Evolutionary conservation across 2,113 vertebrate genomes (phyloP).

Genomic region (Chamaetylas fuelleborni): DNA sequence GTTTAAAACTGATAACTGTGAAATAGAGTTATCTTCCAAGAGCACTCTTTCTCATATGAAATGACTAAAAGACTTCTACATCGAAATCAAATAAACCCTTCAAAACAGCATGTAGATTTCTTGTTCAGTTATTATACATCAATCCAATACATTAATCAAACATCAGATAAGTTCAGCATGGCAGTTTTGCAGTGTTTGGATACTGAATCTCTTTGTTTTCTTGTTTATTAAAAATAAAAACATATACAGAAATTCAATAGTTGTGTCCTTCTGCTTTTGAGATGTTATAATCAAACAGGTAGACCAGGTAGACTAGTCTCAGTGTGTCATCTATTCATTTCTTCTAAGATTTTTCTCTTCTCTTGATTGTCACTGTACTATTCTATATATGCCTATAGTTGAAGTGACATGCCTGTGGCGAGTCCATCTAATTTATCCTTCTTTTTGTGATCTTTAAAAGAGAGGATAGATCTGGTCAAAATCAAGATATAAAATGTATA

Average conservation of each 20-base stretch:
- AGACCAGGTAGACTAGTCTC: not conserved
- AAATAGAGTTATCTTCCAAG: conserved; percentile 32
- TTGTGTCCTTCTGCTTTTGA: not conserved
- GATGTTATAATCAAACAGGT: not conserved
- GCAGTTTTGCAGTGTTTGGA: not conserved
- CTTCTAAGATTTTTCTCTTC: not conserved
- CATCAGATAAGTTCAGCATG: not conserved
- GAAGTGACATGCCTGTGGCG: not conserved
- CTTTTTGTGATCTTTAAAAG: not conserved
- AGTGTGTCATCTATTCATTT: not conserved
- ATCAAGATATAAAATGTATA: not conserved
- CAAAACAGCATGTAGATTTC: not conserved
- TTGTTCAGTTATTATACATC: not conserved
- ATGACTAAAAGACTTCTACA: not conserved
- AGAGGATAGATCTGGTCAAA: not conserved
- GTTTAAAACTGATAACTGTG: conserved; percentile 35
- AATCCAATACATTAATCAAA: not conserved
- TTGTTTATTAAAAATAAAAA: not conserved
- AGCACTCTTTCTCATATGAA: not conserved
- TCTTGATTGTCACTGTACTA: not conserved
- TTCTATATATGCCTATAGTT: not conserved
- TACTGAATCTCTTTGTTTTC: not conserved
- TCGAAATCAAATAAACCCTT: conserved; percentile 36
- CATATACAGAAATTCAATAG: not conserved
- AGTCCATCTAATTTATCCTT: not conserved